Evolutionary conservation across 1,140 invertebrate species (phyloP), one percentile per base, ranked within the genome.

Genomic region (Heliconius hewitsoni): DNA sequence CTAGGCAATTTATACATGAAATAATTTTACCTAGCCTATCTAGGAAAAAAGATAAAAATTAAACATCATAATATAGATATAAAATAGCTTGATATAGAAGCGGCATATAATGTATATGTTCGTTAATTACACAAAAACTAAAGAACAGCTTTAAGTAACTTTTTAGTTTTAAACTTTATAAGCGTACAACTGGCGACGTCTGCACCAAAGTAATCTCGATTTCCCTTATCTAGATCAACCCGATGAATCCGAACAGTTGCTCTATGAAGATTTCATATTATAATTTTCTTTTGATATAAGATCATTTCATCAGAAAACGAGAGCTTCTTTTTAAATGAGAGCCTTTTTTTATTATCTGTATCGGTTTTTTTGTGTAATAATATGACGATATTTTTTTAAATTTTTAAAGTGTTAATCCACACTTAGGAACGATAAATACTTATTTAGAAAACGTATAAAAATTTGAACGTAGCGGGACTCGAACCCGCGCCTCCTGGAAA

Each of bases 181-280:
- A 66, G 60, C 60, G 60, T 30, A 66, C 27, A 30, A 66, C 60
- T 66, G 60, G 23, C 60, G 60, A 66, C 60, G 60, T 66, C 60
- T 66, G 60, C 60, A 66, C 23, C 60, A 66, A 66, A 66, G 60
- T 30, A 66, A 66, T 66, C 60, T 66, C 60, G 60, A 66, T 66
- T 66, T 66, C 60, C 60, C 60, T 66, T 66, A 66, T 66, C 60
- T 66, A 30, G 60, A 66, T 66, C 60, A 66, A 66, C 60, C 60
- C 60, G 60, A 66, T 66, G 27, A 30, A 66, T 66, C 27, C 27
- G 60, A 66, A 66, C 60, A 66, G 60, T 66, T 66, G 60, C 27
- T 66, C 60, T 4, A 9, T 30, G 13, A 66, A 66, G 9, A 11
- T 66, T 66, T 66, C 27, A 30, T 66, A 66, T 66, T 27, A 66